These are phyloP conservation scores for Saccostrea glomerata DNA, from an alignment of 1,140 invertebrate genomes.

Conservation along the genomic window DNA sequence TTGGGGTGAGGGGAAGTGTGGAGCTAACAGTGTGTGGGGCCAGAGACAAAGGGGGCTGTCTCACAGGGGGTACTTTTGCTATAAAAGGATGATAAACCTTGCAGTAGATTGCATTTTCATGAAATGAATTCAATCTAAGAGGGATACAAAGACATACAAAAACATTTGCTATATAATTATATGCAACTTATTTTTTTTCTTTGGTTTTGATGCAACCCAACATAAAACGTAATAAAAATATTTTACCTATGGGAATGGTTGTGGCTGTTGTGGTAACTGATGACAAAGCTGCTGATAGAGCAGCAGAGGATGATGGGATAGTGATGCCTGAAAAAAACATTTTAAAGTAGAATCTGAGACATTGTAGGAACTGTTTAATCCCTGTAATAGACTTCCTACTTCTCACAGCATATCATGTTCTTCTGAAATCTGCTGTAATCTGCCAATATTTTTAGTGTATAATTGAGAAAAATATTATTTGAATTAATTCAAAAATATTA, in stretches of 20 bases:
- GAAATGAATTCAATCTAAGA: background rate
- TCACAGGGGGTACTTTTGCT: conserved; percentile 56
- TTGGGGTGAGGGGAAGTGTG: background rate
- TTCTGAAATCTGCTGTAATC: no score
- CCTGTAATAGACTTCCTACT: no score
- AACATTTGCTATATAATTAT: background rate
- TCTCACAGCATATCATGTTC: no score
- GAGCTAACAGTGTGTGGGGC: conserved; percentile 20
- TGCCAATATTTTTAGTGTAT: no score
- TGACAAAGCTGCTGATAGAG: background rate
- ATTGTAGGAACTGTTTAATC: no score
- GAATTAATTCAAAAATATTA: no score
- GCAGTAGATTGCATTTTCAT: background rate
- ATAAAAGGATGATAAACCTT: background rate
- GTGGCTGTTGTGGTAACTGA: conserved; percentile 42
- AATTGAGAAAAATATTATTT: no score
- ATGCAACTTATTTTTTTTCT: background rate
- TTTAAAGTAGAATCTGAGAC: background rate
- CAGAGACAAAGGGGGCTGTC: conserved; percentile 44
- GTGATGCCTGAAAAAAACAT: conserved; percentile 32
- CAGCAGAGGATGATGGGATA: background rate
- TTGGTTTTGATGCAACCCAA: background rate
- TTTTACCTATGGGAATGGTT: conserved; percentile 45
- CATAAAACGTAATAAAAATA: background rate
- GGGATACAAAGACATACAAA: background rate